Percentiles rank a stretch among this genome's conserved stretches.
phyloP scores from a whole-genome alignment of 30 jellyfish, hydroid and myxozoan genomes.

The Cassiopea andromeda region DNA sequence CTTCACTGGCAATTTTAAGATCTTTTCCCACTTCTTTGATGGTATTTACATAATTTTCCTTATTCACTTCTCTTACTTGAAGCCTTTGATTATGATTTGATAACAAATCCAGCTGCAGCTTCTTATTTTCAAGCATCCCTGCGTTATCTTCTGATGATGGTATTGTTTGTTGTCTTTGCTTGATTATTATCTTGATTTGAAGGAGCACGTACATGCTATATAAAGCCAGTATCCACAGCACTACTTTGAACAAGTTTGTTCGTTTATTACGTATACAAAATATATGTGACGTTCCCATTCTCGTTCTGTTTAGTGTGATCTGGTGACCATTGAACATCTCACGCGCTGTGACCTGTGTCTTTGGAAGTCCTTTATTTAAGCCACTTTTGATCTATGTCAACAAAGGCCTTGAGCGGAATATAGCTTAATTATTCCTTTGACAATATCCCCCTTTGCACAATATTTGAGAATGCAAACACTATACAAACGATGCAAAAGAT shows the following conservation, averaged over 20 bases:
- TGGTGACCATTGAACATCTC: neutral
- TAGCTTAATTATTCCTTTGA: slow-evolving; percentile 65
- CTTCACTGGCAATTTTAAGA: neutral
- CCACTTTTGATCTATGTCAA: slow-evolving; percentile 52
- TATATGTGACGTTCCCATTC: slow-evolving; percentile 17
- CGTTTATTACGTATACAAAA: slow-evolving; percentile 22
- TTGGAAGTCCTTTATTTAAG: slow-evolving; percentile 37
- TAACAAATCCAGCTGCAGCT: slow-evolving; percentile 56
- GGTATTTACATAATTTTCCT: neutral
- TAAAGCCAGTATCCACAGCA: neutral
- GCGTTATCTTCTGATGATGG: neutral
- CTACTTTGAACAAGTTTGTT: slow-evolving; percentile 11
- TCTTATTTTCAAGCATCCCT: slow-evolving; percentile 12
- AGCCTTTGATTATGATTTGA: neutral
- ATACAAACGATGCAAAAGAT: slow-evolving; percentile 30
- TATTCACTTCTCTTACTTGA: neutral
- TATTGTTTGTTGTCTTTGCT: neutral
- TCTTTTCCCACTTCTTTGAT: neutral
- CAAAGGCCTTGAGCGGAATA: slow-evolving; percentile 56
- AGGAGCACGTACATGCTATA: slow-evolving; percentile 20
- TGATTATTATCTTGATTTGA: neutral
- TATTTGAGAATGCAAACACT: slow-evolving; percentile 61
- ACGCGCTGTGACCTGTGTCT: slow-evolving; percentile 33
- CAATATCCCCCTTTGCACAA: slow-evolving; percentile 62
- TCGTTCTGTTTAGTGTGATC: neutral